Evolutionary conservation across 2,888 invertebrate species (phyloP).

Genomic region (Aphidius colemani): DNA sequence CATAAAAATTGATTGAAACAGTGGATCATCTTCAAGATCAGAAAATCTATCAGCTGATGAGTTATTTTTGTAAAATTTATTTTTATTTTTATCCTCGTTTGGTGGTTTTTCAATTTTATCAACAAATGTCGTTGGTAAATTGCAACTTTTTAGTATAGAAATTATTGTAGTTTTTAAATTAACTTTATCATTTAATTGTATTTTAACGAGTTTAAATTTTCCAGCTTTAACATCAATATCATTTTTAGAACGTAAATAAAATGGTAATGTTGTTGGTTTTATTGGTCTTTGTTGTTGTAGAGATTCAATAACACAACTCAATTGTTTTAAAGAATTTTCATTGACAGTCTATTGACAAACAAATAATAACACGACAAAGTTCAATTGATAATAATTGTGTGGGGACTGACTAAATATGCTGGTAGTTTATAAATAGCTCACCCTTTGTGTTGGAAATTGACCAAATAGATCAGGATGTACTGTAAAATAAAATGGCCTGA

Average conservation of each 20-base stretch:
- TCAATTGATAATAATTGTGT: not conserved
- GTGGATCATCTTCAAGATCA: slow-evolving; percentile 62
- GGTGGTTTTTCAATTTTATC: slow-evolving; percentile 75
- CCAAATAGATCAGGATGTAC: slow-evolving; percentile 97
- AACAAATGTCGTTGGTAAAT: slow-evolving; percentile 84
- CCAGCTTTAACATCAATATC: slow-evolving; percentile 66
- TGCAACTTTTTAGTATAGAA: slow-evolving; percentile 78
- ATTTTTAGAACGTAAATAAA: slow-evolving; percentile 76
- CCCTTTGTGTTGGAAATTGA: slow-evolving; percentile 86
- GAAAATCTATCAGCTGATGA: slow-evolving; percentile 37
- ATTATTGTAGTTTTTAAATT: slow-evolving; percentile 72
- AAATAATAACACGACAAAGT: not conserved
- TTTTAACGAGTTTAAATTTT: slow-evolving; percentile 74
- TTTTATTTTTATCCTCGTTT: slow-evolving; percentile 38
- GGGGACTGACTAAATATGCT: not conserved
- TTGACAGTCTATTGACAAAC: slow-evolving; percentile 71
- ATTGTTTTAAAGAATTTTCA: slow-evolving; percentile 85
- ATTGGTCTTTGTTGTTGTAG: slow-evolving; percentile 70
- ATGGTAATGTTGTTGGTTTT: slow-evolving; percentile 71
- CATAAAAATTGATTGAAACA: slow-evolving; percentile 63
- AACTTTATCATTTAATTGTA: slow-evolving; percentile 71
- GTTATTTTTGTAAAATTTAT: too few species aligned
- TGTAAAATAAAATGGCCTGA: slow-evolving; percentile 92
- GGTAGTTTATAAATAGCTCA: slow-evolving; percentile 54
- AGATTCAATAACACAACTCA: slow-evolving; percentile 83